A percentile compares a stretch with the other conserved stretches of the same genome.
These are phyloP conservation scores for Lasioglossum oenotherae DNA, from an alignment of 2,888 invertebrate genomes.

Conservation along the genomic window DNA sequence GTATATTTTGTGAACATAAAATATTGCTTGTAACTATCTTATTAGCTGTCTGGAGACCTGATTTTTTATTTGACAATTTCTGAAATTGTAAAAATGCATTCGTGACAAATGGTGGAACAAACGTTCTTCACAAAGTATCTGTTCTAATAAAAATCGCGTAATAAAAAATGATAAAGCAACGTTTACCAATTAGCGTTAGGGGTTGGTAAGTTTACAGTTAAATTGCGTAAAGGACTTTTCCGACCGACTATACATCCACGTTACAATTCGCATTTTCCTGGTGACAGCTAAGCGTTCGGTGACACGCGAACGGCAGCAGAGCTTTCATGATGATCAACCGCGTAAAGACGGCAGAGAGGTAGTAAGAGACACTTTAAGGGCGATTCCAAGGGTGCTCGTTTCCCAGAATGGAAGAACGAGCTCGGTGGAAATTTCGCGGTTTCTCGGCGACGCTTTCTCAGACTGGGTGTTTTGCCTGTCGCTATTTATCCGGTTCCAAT, in stretches of 20 bases:
- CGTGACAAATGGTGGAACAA: neutral
- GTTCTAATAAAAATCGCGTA: neutral
- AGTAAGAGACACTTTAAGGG: neutral
- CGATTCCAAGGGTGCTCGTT: neutral
- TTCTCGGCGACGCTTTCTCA: conserved; percentile 36
- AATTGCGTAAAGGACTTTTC: neutral
- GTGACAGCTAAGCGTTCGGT: neutral
- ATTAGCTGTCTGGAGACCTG: neutral
- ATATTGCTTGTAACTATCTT: no score
- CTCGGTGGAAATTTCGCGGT: conserved; percentile 58
- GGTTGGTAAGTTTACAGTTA: neutral
- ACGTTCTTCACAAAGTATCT: neutral
- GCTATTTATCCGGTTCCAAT: conserved; percentile 32
- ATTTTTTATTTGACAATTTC: neutral
- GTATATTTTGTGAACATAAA: no score
- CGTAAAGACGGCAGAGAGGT: neutral
- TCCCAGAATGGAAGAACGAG: neutral
- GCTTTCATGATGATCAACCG: neutral
- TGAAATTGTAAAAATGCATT: neutral
- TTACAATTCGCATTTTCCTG: neutral
- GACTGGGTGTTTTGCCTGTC: conserved; percentile 29
- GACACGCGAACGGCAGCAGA: neutral
- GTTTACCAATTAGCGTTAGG: neutral
- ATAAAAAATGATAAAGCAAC: neutral
- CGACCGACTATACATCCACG: neutral